phyloP scores from a whole-genome alignment of 1,140 invertebrate species.

The Heliconius congener region DNA sequence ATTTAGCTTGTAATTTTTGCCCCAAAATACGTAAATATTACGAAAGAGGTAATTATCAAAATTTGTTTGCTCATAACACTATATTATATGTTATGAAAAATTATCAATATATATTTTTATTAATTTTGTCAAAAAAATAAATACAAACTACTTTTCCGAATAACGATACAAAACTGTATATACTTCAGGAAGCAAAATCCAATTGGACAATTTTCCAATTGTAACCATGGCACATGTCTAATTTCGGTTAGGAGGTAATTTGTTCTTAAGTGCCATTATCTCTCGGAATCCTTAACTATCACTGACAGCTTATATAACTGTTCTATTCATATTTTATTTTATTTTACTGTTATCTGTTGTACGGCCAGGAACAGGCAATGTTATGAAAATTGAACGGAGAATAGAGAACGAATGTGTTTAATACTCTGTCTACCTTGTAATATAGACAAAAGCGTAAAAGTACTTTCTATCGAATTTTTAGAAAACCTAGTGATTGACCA shows the following conservation, averaged over 20 bases:
- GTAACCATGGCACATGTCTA: slow-evolving; percentile 59
- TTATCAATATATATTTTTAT: neutral
- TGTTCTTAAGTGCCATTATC: slow-evolving; percentile 43
- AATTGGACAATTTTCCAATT: slow-evolving; percentile 80
- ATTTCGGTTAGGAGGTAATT: slow-evolving; percentile 68
- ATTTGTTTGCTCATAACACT: too few species aligned
- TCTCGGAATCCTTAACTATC: slow-evolving; percentile 27
- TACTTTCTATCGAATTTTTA: too few species aligned
- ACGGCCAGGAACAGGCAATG: neutral
- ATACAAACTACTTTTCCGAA: slow-evolving; percentile 20
- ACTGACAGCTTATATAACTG: slow-evolving; percentile 8
- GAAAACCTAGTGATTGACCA: too few species aligned
- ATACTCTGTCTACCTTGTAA: too few species aligned
- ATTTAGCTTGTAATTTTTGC: too few species aligned
- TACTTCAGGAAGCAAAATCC: slow-evolving; percentile 69
- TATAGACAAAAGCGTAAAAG: too few species aligned
- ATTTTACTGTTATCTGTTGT: neutral
- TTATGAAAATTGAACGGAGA: too few species aligned
- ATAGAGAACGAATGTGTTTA: too few species aligned
- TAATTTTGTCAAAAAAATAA: neutral
- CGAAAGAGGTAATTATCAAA: too few species aligned
- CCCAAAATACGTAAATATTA: too few species aligned
- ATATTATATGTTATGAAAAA: too few species aligned
- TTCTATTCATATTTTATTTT: neutral
- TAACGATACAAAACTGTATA: slow-evolving; percentile 49